Evolutionary conservation across 2,797 vertebrate genomes (phyloP).

Genomic region (Bovichtus diacanthus): DNA sequence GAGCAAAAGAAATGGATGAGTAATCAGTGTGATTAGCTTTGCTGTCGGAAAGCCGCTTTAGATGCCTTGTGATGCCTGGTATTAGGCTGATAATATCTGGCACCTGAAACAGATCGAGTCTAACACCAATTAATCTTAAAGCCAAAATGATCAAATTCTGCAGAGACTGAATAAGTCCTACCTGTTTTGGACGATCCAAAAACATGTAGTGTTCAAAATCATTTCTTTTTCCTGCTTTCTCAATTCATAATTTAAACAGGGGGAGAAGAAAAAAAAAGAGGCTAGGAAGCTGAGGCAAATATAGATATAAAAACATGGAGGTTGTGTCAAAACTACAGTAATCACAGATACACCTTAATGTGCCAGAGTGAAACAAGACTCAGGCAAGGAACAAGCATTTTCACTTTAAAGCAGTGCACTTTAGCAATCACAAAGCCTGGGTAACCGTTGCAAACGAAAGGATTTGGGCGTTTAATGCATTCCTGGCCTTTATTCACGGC

Average conservation of each 20-base stretch:
- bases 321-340: conserved; percentile 18
- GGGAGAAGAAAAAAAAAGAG: neutral
- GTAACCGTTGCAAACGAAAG: conserved; percentile 61
- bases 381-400: conserved; percentile 77
- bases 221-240: neutral
- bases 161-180: conserved; percentile 29
- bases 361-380: conserved; percentile 64
- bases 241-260: conserved; percentile 41
- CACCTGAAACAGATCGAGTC: conserved; percentile 72
- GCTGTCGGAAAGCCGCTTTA: conserved; percentile 68
- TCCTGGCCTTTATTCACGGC: conserved; percentile 75
- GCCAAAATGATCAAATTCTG: conserved; percentile 62
- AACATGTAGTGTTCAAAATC: conserved; percentile 15
- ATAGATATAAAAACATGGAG: conserved; percentile 38
- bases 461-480: conserved; percentile 79
- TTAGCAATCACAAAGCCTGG: conserved; percentile 74
- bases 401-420: conserved; percentile 80
- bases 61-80: conserved; percentile 64
- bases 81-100: conserved; percentile 73
- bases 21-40: conserved; percentile 63
- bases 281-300: conserved; percentile 30
- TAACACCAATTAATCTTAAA: conserved; percentile 66
- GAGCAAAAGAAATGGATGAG: conserved; percentile 32
- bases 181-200: conserved; percentile 39
- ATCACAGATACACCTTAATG: conserved; percentile 60